A percentile compares a stretch with the other conserved stretches of the same genome.
These are phyloP conservation scores for Nezara viridula DNA, from an alignment of 2,888 invertebrate species.

Conservation along the genomic window DNA sequence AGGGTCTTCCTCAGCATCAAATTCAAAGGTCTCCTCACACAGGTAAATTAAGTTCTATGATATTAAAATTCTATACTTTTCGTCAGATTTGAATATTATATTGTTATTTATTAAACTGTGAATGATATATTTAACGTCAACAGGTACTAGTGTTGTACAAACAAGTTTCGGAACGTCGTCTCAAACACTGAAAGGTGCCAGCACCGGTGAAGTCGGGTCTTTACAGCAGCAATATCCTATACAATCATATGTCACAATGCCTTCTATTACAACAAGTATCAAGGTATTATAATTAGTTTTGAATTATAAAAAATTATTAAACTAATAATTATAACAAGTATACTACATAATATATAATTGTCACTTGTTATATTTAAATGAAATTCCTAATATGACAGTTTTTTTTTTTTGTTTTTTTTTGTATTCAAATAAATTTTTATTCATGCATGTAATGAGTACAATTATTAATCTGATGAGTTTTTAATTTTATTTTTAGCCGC, in stretches of 20 bases:
- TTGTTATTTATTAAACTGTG: background rate
- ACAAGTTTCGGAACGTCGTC: slow-evolving; percentile 61
- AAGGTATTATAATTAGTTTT: slow-evolving; percentile 61
- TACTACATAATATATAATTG: no score
- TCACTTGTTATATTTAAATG: no score
- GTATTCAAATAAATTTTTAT: background rate
- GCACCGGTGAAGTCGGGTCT: slow-evolving; percentile 61
- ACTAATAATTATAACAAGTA: no score
- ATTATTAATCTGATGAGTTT: background rate
- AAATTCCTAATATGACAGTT: no score
- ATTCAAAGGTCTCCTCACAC: slow-evolving; percentile 64
- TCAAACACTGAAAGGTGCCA: slow-evolving; percentile 61
- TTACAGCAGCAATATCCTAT: slow-evolving; percentile 62
- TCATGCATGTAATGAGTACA: background rate
- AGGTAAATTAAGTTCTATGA: slow-evolving; percentile 15
- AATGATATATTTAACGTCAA: background rate
- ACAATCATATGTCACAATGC: slow-evolving; percentile 64
- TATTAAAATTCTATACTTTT: background rate
- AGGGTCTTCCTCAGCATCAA: slow-evolving; percentile 64
- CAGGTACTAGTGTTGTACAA: slow-evolving; percentile 61
- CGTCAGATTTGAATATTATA: background rate
- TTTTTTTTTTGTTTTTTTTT: no score
- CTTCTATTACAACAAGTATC: slow-evolving; percentile 64
- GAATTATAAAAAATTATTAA: background rate
- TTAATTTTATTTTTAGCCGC: slow-evolving; percentile 39